Evolutionary conservation across 1,140 invertebrate genomes (phyloP).

Genomic region (Maconellicoccus hirsutus): DNA sequence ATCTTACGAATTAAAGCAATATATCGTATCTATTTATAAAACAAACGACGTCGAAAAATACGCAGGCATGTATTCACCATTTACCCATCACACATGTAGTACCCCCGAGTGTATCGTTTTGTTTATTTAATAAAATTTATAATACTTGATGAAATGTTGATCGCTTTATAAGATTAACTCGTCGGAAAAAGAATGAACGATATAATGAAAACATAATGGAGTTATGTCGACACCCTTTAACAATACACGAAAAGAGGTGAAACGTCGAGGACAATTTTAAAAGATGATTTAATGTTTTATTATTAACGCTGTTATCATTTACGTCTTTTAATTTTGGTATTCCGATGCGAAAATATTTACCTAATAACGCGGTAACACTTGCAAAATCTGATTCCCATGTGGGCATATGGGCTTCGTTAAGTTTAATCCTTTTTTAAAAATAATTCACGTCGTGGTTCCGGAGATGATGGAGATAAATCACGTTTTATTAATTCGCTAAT

Average conservation of each 20-base stretch:
- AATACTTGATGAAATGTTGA: background rate
- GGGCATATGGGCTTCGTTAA: background rate
- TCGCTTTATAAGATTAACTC: conserved; percentile 1
- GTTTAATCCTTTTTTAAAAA: no score
- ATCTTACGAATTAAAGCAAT: no score
- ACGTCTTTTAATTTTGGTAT: background rate
- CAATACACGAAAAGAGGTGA: background rate
- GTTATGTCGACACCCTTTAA: background rate
- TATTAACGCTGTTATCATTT: background rate
- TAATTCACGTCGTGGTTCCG: no score
- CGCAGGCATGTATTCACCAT: no score
- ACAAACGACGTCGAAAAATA: no score
- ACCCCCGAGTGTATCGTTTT: background rate
- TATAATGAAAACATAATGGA: background rate
- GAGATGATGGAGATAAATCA: no score
- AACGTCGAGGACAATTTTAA: background rate
- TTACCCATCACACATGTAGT: no score
- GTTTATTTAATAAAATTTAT: background rate
- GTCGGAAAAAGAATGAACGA: background rate
- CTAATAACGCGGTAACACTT: background rate
- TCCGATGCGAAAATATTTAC: background rate
- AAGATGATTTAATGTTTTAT: background rate
- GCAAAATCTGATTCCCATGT: background rate
- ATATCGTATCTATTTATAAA: no score
- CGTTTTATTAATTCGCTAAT: no score